phyloP scores from a whole-genome alignment of 2,888 invertebrate genomes.

The Nomada fabriciana region DNA sequence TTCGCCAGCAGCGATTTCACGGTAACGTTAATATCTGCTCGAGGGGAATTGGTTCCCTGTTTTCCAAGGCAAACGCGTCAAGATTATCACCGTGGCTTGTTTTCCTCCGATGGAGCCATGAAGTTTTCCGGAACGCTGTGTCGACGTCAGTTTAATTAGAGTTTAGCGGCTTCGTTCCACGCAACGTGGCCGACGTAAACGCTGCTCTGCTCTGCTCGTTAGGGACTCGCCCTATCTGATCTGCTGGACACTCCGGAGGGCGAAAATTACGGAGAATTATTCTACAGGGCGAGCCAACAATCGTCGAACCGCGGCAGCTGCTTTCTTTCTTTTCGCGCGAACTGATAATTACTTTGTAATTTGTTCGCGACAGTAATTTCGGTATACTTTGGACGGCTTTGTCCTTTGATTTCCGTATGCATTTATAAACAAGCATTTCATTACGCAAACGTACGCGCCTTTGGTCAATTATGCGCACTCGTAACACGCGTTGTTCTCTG shows the following conservation, averaged over 20 bases:
- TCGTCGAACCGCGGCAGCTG: too few species aligned
- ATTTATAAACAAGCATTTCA: neutral
- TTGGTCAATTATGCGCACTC: neutral
- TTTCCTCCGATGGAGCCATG: slow-evolving; percentile 33
- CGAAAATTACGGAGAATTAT: neutral
- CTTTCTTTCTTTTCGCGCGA: too few species aligned
- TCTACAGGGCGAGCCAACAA: too few species aligned
- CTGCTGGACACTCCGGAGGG: neutral
- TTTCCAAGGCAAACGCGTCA: slow-evolving; percentile 11
- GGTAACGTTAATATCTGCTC: slow-evolving; percentile 28
- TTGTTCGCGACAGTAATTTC: neutral
- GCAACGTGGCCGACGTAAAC: slow-evolving; percentile 14
- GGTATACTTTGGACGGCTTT: neutral
- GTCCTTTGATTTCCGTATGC: neutral
- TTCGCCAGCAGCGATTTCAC: slow-evolving; percentile 11
- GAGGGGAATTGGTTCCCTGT: neutral
- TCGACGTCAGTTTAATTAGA: slow-evolving; percentile 44
- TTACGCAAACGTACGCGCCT: neutral
- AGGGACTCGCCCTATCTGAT: neutral
- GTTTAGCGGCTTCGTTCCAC: slow-evolving; percentile 36
- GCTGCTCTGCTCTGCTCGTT: neutral
- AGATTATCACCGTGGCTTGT: slow-evolving; percentile 35
- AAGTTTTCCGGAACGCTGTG: slow-evolving; percentile 29
- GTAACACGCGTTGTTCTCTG: neutral
- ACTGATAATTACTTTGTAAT: too few species aligned